Percentiles rank a stretch among this genome's conserved stretches.
Conservation (phyloP, 2,888 invertebrate genomes). For the Ceriagrion tenellum region DNA sequence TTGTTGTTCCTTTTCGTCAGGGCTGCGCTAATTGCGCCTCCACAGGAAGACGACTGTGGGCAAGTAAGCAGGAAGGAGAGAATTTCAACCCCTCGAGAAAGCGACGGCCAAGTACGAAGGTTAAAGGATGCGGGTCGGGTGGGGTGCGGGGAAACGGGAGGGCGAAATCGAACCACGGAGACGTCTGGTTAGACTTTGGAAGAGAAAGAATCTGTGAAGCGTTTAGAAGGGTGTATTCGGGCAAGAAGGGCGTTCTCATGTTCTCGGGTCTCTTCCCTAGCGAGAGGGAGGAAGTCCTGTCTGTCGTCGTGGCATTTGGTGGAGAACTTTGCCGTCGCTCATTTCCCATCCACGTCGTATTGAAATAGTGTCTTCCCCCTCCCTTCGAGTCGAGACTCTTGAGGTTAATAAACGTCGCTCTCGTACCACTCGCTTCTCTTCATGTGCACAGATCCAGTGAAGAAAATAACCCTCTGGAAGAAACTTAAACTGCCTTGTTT, state of each 20-base stretch:
- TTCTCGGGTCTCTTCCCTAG: background rate
- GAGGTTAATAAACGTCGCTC: background rate
- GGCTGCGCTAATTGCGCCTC: background rate
- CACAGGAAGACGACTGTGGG: background rate
- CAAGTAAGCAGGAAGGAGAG: background rate
- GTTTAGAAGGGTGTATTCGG: background rate
- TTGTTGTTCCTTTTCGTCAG: background rate
- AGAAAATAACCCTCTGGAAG: background rate
- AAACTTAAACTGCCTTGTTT: background rate
- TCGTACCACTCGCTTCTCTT: background rate
- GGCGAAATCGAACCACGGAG: background rate
- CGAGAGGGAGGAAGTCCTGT: background rate
- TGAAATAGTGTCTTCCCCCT: background rate
- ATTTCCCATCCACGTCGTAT: background rate
- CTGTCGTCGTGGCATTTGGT: background rate
- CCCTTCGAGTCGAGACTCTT: background rate
- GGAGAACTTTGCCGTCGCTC: background rate
- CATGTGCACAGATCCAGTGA: background rate
- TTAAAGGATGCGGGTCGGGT: background rate
- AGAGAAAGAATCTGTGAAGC: background rate
- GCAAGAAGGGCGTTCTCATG: background rate
- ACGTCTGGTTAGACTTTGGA: background rate
- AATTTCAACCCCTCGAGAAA: background rate
- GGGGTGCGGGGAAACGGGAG: background rate
- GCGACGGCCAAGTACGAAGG: background rate